Percentiles rank a stretch among this genome's conserved stretches.
Conservation (phyloP, 1,140 invertebrate genomes). For the Brachionus calyciflorus region DNA sequence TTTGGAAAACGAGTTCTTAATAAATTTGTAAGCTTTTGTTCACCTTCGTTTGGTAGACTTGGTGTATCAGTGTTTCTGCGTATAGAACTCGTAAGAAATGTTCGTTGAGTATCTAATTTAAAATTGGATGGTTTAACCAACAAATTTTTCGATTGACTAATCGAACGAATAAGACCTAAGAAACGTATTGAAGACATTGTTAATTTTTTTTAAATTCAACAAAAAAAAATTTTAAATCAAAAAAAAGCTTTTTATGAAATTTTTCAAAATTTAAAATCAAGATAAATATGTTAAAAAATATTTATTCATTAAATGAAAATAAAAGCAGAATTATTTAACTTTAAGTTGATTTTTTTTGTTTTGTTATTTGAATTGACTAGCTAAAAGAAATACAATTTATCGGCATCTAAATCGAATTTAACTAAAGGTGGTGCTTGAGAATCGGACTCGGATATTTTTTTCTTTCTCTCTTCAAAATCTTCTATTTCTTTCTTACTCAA, state of each 20-base stretch:
- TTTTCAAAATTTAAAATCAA: too few relatives aligned
- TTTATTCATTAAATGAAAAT: too few relatives aligned
- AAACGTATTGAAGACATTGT: constrained; percentile 9
- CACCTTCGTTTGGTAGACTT: constrained; percentile 10
- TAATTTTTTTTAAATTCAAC: background rate
- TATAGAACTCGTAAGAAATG: background rate
- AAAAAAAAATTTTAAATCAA: too few relatives aligned
- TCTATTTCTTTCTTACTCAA: constrained; percentile 77
- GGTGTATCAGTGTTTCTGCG: background rate
- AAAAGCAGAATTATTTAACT: too few relatives aligned
- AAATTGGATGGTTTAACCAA: background rate
- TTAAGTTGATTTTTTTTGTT: too few relatives aligned
- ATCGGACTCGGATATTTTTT: background rate
- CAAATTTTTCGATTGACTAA: background rate
- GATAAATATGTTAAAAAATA: too few relatives aligned
- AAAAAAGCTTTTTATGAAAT: too few relatives aligned
- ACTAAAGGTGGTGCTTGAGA: too few relatives aligned
- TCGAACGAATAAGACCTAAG: background rate
- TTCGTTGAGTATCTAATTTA: background rate
- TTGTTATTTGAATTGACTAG: too few relatives aligned
- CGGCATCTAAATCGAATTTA: too few relatives aligned
- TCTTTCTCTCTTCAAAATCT: background rate
- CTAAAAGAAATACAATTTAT: too few relatives aligned
- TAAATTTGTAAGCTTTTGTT: constrained; percentile 3
- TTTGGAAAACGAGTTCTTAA: background rate